Conservation (phyloP, 2,113 vertebrate species). For the Ciconia boyciana region DNA sequence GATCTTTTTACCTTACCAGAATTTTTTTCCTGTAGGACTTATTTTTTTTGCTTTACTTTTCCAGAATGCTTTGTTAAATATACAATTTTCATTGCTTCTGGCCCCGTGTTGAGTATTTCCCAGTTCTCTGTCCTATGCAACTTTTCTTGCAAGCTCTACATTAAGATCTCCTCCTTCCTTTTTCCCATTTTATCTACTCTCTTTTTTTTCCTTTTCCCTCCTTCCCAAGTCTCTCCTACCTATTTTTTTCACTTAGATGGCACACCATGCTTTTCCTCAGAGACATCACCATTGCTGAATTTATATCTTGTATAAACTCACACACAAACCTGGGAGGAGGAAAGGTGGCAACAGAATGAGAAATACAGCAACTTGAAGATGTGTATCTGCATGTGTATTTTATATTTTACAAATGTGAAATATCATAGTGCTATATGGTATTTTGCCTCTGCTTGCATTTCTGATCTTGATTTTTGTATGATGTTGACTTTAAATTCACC, state of each 20-base stretch:
- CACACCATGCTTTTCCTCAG: neutral
- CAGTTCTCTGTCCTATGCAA: neutral
- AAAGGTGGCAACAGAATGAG: neutral
- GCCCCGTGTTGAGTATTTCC: neutral
- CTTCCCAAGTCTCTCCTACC: neutral
- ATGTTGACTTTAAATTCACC: neutral
- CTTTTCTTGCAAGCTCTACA: neutral
- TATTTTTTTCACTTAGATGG: neutral
- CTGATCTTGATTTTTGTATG: neutral
- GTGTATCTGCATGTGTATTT: neutral
- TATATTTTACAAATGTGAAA: neutral
- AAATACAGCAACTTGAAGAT: neutral
- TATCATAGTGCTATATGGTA: neutral
- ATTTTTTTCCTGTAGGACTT: neutral
- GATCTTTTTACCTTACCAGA: neutral
- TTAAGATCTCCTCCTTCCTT: neutral
- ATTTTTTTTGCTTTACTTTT: neutral
- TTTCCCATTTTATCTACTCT: neutral
- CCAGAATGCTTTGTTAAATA: neutral
- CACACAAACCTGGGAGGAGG: neutral
- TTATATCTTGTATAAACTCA: neutral
- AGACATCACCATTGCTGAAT: neutral
- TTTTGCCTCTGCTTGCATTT: neutral
- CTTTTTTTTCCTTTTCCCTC: neutral
- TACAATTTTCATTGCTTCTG: neutral